Base-by-base conservation (phyloP, 2,888 invertebrate species). In the Sceliomorpha sp. region DNA sequence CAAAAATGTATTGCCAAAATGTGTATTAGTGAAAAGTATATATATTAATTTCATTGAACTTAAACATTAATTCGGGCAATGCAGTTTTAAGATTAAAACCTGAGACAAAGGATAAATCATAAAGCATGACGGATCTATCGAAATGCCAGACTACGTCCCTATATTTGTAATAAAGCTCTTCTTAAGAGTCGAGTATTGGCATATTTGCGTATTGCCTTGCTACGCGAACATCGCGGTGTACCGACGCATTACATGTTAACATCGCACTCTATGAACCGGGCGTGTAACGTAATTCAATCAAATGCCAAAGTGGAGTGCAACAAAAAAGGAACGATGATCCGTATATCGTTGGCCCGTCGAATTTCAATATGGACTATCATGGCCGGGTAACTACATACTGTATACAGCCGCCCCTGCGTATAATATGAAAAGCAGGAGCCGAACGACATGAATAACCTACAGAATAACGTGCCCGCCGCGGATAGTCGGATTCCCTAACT, bases 221-320 rank as follows among this genome's bases (percentile, higher is more conserved):
- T n/a, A n/a, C n/a, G n/a, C 36, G 51, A 26, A 20, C 20, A 59
- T 40, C 47, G 39, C 47, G 27, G 48, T 48, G 58, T 34, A 60
- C 45, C 32, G 39, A 53, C 53, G 60, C 60, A 51, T 44, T 42
- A 32, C 45, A 31, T 20, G 53, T 32, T 34, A 40, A 32, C 44
- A 55, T 70, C 74, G 74, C 68, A 73, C 74, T 81, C 75, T 74
- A 73, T 74, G 76, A 34, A 60, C 44, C 69, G 68, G 55, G 63
- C 70, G 68, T 70, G 68, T 68, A 70, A 74, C 75, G 78, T 81
- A 84, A 85, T 85, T 79, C 83, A 85, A 85, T 85, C 85, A 85
- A 85, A 83, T 77, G 79, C 79, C 81, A 81, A 85, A 85, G 84
- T 84, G 83, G 78, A 80, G 80, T 76, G 77, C 77, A 77, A 80